Evolutionary conservation across 2,113 vertebrate genomes (phyloP), one percentile per base, ranked within the genome.

Genomic region (Chionomys nivalis): DNA sequence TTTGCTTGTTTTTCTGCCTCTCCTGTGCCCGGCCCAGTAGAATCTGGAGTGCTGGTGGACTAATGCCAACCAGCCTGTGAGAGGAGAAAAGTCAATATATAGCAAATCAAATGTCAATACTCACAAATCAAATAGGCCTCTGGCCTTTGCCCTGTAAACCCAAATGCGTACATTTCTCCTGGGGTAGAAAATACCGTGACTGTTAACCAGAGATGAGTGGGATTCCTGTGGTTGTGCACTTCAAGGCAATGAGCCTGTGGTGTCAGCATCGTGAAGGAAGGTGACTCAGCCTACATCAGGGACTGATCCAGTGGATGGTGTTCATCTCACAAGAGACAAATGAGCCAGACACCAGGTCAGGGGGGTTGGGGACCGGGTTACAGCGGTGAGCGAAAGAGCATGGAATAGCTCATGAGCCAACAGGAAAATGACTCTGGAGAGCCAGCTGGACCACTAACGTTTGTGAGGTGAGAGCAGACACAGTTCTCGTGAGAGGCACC

Each of bases 241-340:
- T 93, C n/a, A 89, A 90, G 42, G 19, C 17, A 2, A 26, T 49
- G 63, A 91, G 24, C 26, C 36, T 61, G 11, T 82, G 26, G 33
- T 73, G 7, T 85, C n/a, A 70, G 61, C 52, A 21, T 83, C 47
- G 2, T n/a, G 47, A 89, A 93, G 76, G n/a, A 81, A 85, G 93
- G 66, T 87, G 82, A 90, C 42, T 95, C 8, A 31, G 39, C 61
- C 44, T 79, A n/a, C 76, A 58, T 87, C 44, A 58, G 83, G 5
- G 31, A 42, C 72, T 75, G 39, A n/a, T 68, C 78, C 78, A 36
- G 13, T 66, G 61, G 42, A 52, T 86, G 11, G 28, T 72, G 24
- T 65, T 89, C 85, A 73, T 90, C 91, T 93, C 81, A 70, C 63
- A 72, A 63, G 55, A 96, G 55, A 47, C 24, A 13, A 77, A 83